phyloP scores from a whole-genome alignment of 2,797 vertebrate genomes.

The Nyctibius grandis region DNA sequence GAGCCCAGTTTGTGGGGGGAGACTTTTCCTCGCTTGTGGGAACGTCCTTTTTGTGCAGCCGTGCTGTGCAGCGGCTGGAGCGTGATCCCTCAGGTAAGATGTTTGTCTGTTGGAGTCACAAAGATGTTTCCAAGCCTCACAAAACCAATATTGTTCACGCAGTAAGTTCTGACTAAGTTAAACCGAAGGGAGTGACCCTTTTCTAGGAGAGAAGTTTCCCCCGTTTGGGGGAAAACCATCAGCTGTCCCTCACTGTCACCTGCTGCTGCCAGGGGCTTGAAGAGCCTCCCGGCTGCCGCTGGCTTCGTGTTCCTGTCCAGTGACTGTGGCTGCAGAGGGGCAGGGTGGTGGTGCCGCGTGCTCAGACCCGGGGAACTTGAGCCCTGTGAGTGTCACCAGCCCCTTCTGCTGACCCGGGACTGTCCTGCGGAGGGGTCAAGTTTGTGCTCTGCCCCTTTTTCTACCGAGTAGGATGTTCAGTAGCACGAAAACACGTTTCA shows the following conservation, averaged over 20 bases:
- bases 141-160: fast-evolving
- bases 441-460: background rate
- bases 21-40: background rate
- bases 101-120: background rate
- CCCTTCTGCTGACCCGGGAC: background rate
- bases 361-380: fast-evolving
- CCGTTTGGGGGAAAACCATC: fast-evolving
- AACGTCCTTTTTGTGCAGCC: background rate
- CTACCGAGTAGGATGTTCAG: fast-evolving
- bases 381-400: too few species aligned
- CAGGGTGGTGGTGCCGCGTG: fast-evolving
- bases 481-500: background rate
- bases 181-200: background rate
- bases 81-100: fast-evolving
- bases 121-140: background rate
- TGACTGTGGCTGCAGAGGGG: fast-evolving
- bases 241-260: background rate
- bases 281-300: fast-evolving
- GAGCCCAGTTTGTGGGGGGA: background rate
- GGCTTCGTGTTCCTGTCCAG: background rate
- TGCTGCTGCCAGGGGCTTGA: fast-evolving
- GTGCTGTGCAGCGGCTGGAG: fast-evolving
- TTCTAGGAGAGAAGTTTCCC: background rate
- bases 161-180: background rate
- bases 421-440: background rate